Evolutionary conservation across 2,888 invertebrate species (phyloP), one percentile per base, ranked within the genome.

Genomic region (Agrotis puta): DNA sequence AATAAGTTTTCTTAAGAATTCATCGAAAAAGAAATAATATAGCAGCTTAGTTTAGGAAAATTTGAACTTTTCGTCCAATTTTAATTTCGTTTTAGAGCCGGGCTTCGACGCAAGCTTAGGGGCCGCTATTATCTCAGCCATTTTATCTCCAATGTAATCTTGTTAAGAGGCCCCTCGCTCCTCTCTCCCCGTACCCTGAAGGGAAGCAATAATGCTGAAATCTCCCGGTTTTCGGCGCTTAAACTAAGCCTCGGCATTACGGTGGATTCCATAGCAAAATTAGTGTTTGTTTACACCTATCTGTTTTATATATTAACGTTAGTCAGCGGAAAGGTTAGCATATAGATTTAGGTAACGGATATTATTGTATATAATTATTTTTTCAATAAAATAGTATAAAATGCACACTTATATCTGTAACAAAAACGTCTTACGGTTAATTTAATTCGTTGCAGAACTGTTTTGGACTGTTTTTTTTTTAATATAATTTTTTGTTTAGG

Each of bases 81-180:
- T 95, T 94, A 94, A 95, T 95, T 95, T 95, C 85, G 91, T 92
- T 94, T 92, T 92, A 93, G 92, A 92, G 90, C 89, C 82, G 82
- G 76, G 87, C 88, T 88, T 87, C 84, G 82, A 84, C 82, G 83
- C 77, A 75, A 89, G 94, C 94, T 95, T 95, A 93, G 90, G 88
- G 87, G 88, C 85, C 87, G 92, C 92, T 93, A 94, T 95, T 95
- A 96, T 95, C 93, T 93, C 88, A 89, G 89, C 91, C 93, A 90
- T 94, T 96, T 95, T 95, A 96, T 95, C 95, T 94, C 86, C 93
- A 92, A 94, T 94, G 95, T 96, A 96, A 96, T 96, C 95, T 95
- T 95, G 96, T 95, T 95, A 95, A 96, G 94, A 95, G 95, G 89
- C 91, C 89, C 89, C 87, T 72, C 83, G 67, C 81, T 85, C 86